These are phyloP conservation scores for Rhizomys pruinosus DNA, from an alignment of 2,113 vertebrate species.

Conservation along the genomic window DNA sequence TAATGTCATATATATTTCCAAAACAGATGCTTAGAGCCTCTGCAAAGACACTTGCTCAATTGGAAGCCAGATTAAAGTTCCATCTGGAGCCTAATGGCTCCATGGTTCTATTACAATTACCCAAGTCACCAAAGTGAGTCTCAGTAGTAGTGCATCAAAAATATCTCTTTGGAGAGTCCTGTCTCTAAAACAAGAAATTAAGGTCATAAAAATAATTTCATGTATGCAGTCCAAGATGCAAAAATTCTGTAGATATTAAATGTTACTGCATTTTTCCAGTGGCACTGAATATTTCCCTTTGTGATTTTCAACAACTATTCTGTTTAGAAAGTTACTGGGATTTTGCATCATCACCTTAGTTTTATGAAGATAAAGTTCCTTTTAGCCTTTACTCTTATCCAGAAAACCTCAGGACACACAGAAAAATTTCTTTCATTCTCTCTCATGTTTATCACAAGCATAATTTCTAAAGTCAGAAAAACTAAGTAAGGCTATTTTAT, in stretches of 20 bases:
- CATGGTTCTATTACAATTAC: slow-evolving; percentile 86
- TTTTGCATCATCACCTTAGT: not conserved
- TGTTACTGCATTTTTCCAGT: not conserved
- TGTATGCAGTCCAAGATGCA: not conserved
- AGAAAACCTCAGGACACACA: not conserved
- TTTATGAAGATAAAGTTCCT: not conserved
- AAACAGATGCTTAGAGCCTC: slow-evolving; percentile 90
- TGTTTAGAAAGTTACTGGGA: not conserved
- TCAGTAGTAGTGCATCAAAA: slow-evolving; percentile 69
- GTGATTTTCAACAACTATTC: not conserved
- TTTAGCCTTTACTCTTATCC: not conserved
- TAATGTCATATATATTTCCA: slow-evolving; percentile 88
- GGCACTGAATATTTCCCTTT: not conserved
- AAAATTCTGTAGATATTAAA: slow-evolving; percentile 46
- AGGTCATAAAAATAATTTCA: slow-evolving; percentile 35
- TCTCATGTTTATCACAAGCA: slow-evolving; percentile 2
- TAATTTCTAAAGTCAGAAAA: slow-evolving; percentile 44
- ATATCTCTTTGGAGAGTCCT: slow-evolving; percentile 57
- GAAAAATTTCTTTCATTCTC: slow-evolving; percentile 9
- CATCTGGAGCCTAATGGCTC: slow-evolving; percentile 86
- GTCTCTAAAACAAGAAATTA: slow-evolving; percentile 62
- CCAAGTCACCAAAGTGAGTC: slow-evolving; percentile 84
- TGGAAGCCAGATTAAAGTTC: slow-evolving; percentile 89
- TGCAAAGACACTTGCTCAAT: slow-evolving; percentile 88
- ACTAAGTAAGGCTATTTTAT: slow-evolving; percentile 19